These are phyloP conservation scores for Callyntrura sp. DNA, from an alignment of 2,888 invertebrate species.

Conservation along the genomic window DNA sequence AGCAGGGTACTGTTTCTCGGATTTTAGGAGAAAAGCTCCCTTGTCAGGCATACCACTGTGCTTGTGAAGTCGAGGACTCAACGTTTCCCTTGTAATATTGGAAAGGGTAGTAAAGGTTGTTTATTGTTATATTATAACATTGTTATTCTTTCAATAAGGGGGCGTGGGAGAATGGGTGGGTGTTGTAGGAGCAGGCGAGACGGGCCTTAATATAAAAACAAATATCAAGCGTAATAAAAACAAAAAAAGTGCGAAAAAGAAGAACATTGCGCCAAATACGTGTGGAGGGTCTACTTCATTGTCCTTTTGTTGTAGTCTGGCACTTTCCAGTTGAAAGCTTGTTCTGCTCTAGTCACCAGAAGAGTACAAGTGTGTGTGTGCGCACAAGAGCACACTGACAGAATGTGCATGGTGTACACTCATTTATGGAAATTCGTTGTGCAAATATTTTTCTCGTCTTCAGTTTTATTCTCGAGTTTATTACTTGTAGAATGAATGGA, in stretches of 20 bases:
- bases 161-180: not conserved
- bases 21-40: conserved; percentile 2
- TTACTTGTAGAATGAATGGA: conserved; percentile 43
- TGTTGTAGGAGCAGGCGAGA: not conserved
- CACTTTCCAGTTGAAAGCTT: conserved; percentile 4
- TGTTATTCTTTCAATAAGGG: conserved; percentile 16
- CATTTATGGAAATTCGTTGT: conserved; percentile 55
- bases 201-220: conserved; percentile 18
- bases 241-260: conserved; percentile 45
- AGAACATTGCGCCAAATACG: not conserved
- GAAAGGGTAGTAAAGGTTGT: conserved; percentile 43
- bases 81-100: conserved; percentile 38
- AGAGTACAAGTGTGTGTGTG: conserved; percentile 15
- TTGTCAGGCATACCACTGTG: not conserved
- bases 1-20: too few relatives aligned
- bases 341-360: not conserved
- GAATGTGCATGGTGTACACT: not conserved
- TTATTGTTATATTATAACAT: conserved; percentile 49
- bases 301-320: not conserved
- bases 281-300: not conserved
- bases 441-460: conserved; percentile 53
- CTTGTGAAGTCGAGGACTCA: not conserved
- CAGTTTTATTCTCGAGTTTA: conserved; percentile 51
- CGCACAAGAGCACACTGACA: not conserved
- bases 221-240: conserved; percentile 50